Evolutionary conservation across 2,113 vertebrate genomes (phyloP), one percentile per base, ranked within the genome.

Genomic region (Propithecus coquereli): DNA sequence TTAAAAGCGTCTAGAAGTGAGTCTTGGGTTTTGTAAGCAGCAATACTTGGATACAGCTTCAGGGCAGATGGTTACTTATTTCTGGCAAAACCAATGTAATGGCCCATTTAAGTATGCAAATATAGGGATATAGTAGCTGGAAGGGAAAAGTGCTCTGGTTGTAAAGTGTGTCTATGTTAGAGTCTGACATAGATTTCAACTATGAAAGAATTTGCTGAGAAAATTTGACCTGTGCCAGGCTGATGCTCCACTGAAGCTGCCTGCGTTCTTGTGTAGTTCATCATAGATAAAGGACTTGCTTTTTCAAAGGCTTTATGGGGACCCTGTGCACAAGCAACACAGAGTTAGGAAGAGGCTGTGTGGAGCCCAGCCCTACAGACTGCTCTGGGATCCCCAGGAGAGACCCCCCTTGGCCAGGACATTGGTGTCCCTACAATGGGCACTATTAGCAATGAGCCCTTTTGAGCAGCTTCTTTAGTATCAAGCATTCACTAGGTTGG

Each of bases 21-120:
- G 11, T 90, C 52, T 82, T 82, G 37, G n/a, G 47, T 61, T 96
- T 94, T 90, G 9, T 8, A 83, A 91, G 86, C 87, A 17, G 7
- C 34, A 84, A 94, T 73, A 52, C 34, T 71, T 77, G 87, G 37
- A 85, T 82, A 73, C 5, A 61, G 23, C 84, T 91, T 96, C 87
- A 52, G 10, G 61, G 77, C 30, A 79, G 77, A 59, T 82, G 23
- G 59, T 92, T 81, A 86, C 45, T 91, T 96, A 90, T 25, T 76
- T 96, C 45, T 92, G 57, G 52, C 54, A 59, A 92, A 89, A 77
- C 22, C 30, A 77, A 17, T 18, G 25, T 54, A 76, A 94, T 54
- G 34, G 25, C 54, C 43, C 22, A 63, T 57, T 96, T 97, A 83
- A 90, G 71, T 76, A 66, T 54, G 63, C 37, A 93, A 81, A 93